These are phyloP conservation scores for Argyresthia goedartella DNA, from an alignment of 2,888 invertebrate genomes.

Conservation along the genomic window DNA sequence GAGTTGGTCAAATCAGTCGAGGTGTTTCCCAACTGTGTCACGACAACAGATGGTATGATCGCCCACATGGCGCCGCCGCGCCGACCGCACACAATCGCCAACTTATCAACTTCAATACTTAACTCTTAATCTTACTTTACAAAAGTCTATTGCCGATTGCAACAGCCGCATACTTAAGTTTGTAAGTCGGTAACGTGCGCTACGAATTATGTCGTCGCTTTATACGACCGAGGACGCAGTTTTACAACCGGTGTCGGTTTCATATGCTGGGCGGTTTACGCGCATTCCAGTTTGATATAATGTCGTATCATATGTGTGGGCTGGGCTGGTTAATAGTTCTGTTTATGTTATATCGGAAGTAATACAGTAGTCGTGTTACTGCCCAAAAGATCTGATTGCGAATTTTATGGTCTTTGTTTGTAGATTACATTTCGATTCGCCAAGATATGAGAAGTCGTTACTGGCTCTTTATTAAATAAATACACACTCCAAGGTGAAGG, in stretches of 20 bases:
- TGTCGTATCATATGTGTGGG: constrained; percentile 10
- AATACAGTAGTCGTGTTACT: neutral
- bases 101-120: neutral
- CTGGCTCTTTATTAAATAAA: too few species aligned
- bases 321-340: neutral
- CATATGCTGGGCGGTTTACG: constrained; percentile 32
- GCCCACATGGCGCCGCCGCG: constrained; percentile 48
- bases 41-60: constrained; percentile 46
- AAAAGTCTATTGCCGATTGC: neutral
- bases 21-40: constrained; percentile 21
- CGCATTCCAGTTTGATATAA: constrained; percentile 22
- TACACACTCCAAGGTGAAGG: constrained; percentile 13
- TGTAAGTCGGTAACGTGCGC: neutral
- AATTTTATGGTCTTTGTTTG: too few species aligned
- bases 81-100: neutral
- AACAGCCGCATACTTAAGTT: neutral
- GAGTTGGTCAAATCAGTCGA: constrained; percentile 10
- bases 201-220: neutral
- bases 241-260: constrained; percentile 39
- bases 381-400: too few species aligned
- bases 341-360: neutral
- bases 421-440: too few species aligned
- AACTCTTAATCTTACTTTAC: neutral
- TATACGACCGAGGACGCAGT: constrained; percentile 32
- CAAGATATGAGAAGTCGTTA: too few species aligned